Evolutionary conservation across 2,113 vertebrate genomes (phyloP), one percentile per base, ranked within the genome.

Genomic region (Hydrolagus affinis): DNA sequence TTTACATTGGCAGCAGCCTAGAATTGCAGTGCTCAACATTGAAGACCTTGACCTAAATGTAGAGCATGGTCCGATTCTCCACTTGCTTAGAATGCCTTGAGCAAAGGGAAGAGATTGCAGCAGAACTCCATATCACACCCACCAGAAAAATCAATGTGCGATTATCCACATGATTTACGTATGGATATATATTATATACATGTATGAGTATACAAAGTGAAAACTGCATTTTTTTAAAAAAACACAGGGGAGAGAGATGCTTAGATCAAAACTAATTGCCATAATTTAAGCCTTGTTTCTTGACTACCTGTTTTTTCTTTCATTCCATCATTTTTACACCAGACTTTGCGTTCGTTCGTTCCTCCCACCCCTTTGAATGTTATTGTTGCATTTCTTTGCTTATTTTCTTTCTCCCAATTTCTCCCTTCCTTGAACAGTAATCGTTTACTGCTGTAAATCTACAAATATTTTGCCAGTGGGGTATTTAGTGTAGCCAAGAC

Each of bases 31-130:
- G n/a, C 12, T 25, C 57, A 80, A 28, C 76, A 80, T 11, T 1
- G 11, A 80, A 78, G 59, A 25, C 76, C 76, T 80, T 80, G 76
- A 80, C 57, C 57, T 62, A 80, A 80, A 80, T 80, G 76, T 62
- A 62, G 76, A 8, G 59, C 28, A 80, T 80, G 76, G 23, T 3
- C 23, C 25, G 23, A 64, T 28, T 80, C 17, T 28, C 23, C 9
- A 64, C 76, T 14, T 28, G 14, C 11, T 25, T 62, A 1, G 23
- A 64, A 62, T 15, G 57, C 6, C 12, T 28, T 80, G 1, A 80
- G 12, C n/a, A 62, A 59, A 25, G 32, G 14, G 11, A 73, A 44
- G 21, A n/a, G 10, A 14, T n/a, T 1, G 6, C 4, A 23, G 59
- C 2, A 25, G 62, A 80, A 12, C n/a, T 6, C 6, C 44, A 44